Evolutionary conservation across 2,888 invertebrate genomes (phyloP).

Genomic region (Protula sp.): DNA sequence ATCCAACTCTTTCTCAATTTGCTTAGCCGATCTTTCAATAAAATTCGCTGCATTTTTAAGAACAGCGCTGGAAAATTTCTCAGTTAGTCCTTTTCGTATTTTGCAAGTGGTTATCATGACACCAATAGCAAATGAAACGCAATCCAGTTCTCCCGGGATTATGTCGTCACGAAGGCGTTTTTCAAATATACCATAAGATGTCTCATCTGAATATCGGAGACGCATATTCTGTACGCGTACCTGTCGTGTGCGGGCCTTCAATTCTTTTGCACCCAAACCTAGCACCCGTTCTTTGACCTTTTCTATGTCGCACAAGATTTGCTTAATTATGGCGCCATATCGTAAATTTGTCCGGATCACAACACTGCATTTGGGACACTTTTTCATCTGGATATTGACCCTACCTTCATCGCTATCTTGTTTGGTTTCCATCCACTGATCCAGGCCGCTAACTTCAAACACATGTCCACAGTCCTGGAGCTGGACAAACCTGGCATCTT

Average conservation of each 20-base stretch:
- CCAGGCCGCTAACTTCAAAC: slow-evolving; percentile 50
- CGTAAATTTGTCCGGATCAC: slow-evolving; percentile 60
- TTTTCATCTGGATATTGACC: slow-evolving; percentile 36
- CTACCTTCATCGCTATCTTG: slow-evolving; percentile 3
- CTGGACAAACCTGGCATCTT: slow-evolving; percentile 54
- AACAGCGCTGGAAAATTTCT: too few relatives aligned
- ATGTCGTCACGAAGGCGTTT: not conserved
- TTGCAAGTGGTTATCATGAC: not conserved
- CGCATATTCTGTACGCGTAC: too few relatives aligned
- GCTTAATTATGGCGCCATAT: slow-evolving; percentile 59
- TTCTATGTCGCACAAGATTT: slow-evolving; percentile 49
- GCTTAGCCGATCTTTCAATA: not conserved
- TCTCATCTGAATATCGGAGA: not conserved
- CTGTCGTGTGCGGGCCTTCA: not conserved
- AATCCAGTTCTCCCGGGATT: not conserved
- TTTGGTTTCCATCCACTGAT: slow-evolving; percentile 36
- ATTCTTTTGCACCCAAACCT: not conserved
- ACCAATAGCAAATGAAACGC: not conserved
- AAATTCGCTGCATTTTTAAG: not conserved
- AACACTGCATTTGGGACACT: slow-evolving; percentile 62
- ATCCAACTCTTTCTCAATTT: not conserved
- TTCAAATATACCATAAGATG: not conserved
- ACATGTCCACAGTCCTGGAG: slow-evolving; percentile 44
- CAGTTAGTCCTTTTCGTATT: too few relatives aligned
- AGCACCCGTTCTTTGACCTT: slow-evolving; percentile 32